A percentile compares a stretch with the other conserved stretches of the same genome.
phyloP scores from a whole-genome alignment of 2,113 vertebrate species.

The Lophius piscatorius region DNA sequence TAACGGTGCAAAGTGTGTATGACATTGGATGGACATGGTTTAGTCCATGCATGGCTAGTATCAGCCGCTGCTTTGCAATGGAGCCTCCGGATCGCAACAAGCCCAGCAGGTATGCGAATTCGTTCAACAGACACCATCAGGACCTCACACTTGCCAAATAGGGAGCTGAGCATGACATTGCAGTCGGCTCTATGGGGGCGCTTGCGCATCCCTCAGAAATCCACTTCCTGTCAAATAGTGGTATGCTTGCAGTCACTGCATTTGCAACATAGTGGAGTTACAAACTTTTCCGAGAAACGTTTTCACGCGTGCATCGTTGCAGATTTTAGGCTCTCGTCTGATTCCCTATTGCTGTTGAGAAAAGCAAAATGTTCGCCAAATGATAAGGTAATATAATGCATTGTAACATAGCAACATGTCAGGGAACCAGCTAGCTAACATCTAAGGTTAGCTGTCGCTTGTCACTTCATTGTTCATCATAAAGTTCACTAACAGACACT shows the following conservation, averaged over 20 bases:
- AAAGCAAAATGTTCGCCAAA: slow-evolving; percentile 54
- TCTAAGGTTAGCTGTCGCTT: slow-evolving; percentile 49
- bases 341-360: not conserved
- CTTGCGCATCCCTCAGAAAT: slow-evolving; percentile 52
- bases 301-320: not conserved
- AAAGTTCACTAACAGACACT: slow-evolving; percentile 35
- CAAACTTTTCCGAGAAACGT: slow-evolving; percentile 71
- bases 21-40: slow-evolving; percentile 67
- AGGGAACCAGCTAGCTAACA: slow-evolving; percentile 61
- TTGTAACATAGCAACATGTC: slow-evolving; percentile 62
- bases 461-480: slow-evolving; percentile 65
- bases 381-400: slow-evolving; percentile 64
- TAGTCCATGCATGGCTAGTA: slow-evolving; percentile 73
- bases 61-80: slow-evolving; percentile 72
- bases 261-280: slow-evolving; percentile 75
- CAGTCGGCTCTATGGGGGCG: slow-evolving; percentile 28
- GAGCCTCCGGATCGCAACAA: slow-evolving; percentile 80
- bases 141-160: slow-evolving; percentile 75
- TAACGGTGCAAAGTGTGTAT: slow-evolving; percentile 64
- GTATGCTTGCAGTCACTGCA: slow-evolving; percentile 73
- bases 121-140: slow-evolving; percentile 74
- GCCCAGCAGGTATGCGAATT: slow-evolving; percentile 80
- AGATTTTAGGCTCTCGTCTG: not conserved
- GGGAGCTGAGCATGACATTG: slow-evolving; percentile 61
- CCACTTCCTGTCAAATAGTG: slow-evolving; percentile 82